These are phyloP conservation scores for Wasmannia auropunctata DNA, from an alignment of 1,140 invertebrate genomes.

Conservation along the genomic window DNA sequence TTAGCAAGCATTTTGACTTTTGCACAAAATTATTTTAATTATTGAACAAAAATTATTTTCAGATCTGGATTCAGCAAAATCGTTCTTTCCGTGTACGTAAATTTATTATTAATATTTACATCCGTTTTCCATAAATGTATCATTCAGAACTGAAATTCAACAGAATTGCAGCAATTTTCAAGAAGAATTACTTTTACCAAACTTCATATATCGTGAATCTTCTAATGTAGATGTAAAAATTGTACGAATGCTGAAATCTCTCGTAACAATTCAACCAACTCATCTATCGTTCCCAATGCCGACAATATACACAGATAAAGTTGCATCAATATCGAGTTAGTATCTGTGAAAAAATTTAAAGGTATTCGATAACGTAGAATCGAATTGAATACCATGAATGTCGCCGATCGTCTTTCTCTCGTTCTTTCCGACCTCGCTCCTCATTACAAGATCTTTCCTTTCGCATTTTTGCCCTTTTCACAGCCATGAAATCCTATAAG, in stretches of 20 bases:
- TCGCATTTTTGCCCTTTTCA: conserved; percentile 29
- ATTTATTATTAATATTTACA: conserved; percentile 40
- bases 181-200: not conserved
- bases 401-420: not conserved
- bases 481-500: conserved; percentile 52
- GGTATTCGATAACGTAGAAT: not conserved
- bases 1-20: too few relatives aligned
- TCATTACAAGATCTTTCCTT: conserved; percentile 26
- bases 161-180: conserved; percentile 19
- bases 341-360: not conserved
- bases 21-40: too few relatives aligned
- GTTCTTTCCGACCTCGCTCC: not conserved
- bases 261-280: not conserved
- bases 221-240: conserved; percentile 21
- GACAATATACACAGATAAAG: not conserved
- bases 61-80: too few relatives aligned
- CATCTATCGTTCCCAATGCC: not conserved
- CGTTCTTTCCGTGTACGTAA: too few relatives aligned
- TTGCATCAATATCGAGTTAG: not conserved
- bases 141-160: conserved; percentile 1
- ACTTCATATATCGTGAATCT: not conserved
- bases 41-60: too few relatives aligned
- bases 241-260: not conserved
- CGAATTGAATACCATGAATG: not conserved
- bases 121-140: conserved; percentile 20